phyloP scores from a whole-genome alignment of 2,888 invertebrate species.

The Uloborus plumipes region DNA sequence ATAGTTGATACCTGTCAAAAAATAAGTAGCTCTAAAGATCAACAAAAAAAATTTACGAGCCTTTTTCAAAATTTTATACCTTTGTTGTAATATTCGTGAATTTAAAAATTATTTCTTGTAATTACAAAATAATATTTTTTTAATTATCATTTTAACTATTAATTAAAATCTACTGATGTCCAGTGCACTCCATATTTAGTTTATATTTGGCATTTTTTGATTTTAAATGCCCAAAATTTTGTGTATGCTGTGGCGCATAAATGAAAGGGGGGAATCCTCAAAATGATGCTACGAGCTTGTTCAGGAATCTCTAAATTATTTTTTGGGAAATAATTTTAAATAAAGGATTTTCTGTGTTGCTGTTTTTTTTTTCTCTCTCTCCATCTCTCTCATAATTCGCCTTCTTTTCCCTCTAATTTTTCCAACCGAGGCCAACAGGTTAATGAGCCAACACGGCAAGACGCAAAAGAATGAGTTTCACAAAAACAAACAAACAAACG shows the following conservation, averaged over 20 bases:
- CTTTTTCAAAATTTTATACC: too few relatives aligned
- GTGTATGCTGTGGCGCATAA: constrained; percentile 15
- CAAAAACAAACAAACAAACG: constrained; percentile 2
- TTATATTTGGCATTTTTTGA: too few relatives aligned
- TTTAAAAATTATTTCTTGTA: too few relatives aligned
- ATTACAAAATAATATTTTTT: too few relatives aligned
- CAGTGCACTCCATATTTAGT: too few relatives aligned
- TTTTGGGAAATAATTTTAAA: constrained; percentile 50
- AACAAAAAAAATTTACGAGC: too few relatives aligned
- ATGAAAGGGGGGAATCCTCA: not conserved
- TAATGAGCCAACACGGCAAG: constrained; percentile 54
- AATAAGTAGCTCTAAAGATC: too few relatives aligned
- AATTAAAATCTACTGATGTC: too few relatives aligned
- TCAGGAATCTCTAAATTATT: constrained; percentile 59
- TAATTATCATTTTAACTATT: too few relatives aligned
- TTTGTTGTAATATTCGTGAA: too few relatives aligned
- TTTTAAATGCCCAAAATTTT: too few relatives aligned
- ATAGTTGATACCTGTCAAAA: too few relatives aligned
- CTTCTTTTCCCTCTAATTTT: constrained; percentile 42
- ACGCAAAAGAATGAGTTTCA: not conserved
- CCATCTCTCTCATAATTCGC: not conserved
- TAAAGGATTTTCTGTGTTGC: constrained; percentile 29
- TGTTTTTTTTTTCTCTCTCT: not conserved
- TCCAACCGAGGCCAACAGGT: constrained; percentile 56
- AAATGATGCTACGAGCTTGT: constrained; percentile 21